phyloP scores from a whole-genome alignment of 2,113 vertebrate species.

The Mystacornis crossleyi region DNA sequence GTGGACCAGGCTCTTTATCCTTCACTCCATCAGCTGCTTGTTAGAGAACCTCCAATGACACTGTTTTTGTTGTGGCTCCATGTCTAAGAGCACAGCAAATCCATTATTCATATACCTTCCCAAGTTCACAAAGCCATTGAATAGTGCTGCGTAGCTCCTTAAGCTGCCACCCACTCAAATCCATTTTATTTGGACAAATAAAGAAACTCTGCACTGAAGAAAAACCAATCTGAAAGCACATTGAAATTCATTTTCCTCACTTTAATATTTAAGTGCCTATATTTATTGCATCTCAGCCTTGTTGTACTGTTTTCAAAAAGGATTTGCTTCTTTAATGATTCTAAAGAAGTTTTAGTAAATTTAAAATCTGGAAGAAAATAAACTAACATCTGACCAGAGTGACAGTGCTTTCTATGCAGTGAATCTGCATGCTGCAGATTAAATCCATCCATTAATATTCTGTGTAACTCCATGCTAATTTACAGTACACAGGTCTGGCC shows the following conservation, averaged over 20 bases:
- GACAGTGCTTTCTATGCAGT: not conserved
- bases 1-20: not conserved
- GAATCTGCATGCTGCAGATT: not conserved
- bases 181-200: conserved; percentile 49
- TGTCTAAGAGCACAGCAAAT: conserved; percentile 28
- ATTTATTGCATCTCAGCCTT: conserved; percentile 55
- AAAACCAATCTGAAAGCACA: conserved; percentile 50
- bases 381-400: not conserved
- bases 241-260: conserved; percentile 50
- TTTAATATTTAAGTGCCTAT: conserved; percentile 63
- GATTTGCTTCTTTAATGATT: conserved; percentile 14
- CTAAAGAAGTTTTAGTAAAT: conserved; percentile 1
- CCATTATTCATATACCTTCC: conserved; percentile 22
- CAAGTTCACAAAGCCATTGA: conserved; percentile 12
- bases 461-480: not conserved
- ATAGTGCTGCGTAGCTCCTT: not conserved
- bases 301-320: conserved; percentile 8
- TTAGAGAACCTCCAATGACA: conserved; percentile 3
- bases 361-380: conserved; percentile 1
- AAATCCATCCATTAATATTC: conserved; percentile 9
- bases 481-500: not conserved
- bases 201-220: conserved; percentile 8
- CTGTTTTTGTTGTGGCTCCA: conserved; percentile 8
- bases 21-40: not conserved
- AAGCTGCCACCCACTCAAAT: conserved; percentile 44